Conservation (phyloP, 2,888 invertebrate species). For the Philaethria dido region DNA sequence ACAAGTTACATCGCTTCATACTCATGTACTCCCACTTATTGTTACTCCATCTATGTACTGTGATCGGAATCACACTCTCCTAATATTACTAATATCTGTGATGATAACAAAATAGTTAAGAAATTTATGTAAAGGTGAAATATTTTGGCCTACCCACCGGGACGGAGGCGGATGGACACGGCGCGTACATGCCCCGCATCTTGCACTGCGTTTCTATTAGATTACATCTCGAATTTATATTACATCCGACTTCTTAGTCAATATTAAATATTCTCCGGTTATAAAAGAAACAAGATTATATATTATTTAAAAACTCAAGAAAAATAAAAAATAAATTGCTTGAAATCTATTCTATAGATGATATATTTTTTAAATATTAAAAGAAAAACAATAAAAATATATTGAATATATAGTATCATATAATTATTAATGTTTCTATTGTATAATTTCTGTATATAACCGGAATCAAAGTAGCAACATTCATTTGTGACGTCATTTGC, state of each 20-base stretch:
- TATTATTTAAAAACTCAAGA: not conserved
- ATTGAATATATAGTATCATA: slow-evolving; percentile 2
- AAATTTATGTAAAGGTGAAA: slow-evolving; percentile 54
- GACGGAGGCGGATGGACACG: slow-evolving; percentile 45
- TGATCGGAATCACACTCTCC: slow-evolving; percentile 71
- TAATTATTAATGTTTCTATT: not conserved
- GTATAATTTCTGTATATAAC: slow-evolving; percentile 3
- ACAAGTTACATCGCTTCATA: slow-evolving; percentile 45
- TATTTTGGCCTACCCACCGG: slow-evolving; percentile 74
- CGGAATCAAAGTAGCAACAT: slow-evolving; percentile 6
- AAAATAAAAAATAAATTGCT: not conserved
- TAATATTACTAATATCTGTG: slow-evolving; percentile 78
- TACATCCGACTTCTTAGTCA: slow-evolving; percentile 11
- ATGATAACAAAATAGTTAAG: slow-evolving; percentile 70
- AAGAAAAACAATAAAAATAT: slow-evolving; percentile 2
- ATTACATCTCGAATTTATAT: slow-evolving; percentile 18
- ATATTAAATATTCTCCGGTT: slow-evolving; percentile 16
- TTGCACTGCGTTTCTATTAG: slow-evolving; percentile 47
- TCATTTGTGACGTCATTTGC: slow-evolving; percentile 32
- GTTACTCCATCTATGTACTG: slow-evolving; percentile 54
- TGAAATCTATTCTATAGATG: slow-evolving; percentile 10
- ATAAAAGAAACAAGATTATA: slow-evolving; percentile 4
- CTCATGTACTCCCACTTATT: slow-evolving; percentile 53
- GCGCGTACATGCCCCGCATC: slow-evolving; percentile 52
- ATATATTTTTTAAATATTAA: slow-evolving; percentile 19